Base-by-base conservation (phyloP, 2,888 invertebrate genomes). In the Nephrocerus scutellatus region DNA sequence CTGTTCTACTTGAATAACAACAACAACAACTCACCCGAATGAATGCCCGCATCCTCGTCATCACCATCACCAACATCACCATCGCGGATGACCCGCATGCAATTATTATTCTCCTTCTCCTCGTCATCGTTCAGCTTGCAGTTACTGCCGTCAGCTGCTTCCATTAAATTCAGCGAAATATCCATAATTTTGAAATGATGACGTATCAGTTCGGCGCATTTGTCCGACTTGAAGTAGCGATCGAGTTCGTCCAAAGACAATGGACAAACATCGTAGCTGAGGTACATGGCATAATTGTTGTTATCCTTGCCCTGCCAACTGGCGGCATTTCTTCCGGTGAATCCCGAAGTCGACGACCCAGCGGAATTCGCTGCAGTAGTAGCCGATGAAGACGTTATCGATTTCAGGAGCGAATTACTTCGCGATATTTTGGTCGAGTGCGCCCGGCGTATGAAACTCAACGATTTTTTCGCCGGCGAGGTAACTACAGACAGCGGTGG, bases 401-500 rank as follows among this genome's bases (percentile, higher is more conserved):
- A 76, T 46, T 78, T 72, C 9, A 79, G 57, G 44, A 79, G 60
- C 3, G 78, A 78, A 54, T 79, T 79, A 52, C 79, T 82, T 42
- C 82, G 72, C 2, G 80, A 77, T 31, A 83, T 59, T 59, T 83
- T 83, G 2, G 82, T 82, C 49, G 82, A 82, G 54, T 83, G 78
- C 5, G 82, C 81, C 39, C 82, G 72, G 9, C 83, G 72, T 53
- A 83, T 82, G 50, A 82, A 77, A 56, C 75, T 77, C 20, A 79
- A 61, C 6, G 76, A 73, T 57, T 76, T 77, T 55, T 74, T 76
- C 23, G 68, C 62, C 14, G 59, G 75, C 64, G 50, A 75, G 8
- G 56, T 57, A 26, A 57, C 46, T 43, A 71, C 71, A 30, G 72
- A 69, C 4, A 70, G 51, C 20, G 12, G 41, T 43, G 38, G 47